Conservation (phyloP, 2,113 vertebrate genomes). For the Aptenodytes forsteri region DNA sequence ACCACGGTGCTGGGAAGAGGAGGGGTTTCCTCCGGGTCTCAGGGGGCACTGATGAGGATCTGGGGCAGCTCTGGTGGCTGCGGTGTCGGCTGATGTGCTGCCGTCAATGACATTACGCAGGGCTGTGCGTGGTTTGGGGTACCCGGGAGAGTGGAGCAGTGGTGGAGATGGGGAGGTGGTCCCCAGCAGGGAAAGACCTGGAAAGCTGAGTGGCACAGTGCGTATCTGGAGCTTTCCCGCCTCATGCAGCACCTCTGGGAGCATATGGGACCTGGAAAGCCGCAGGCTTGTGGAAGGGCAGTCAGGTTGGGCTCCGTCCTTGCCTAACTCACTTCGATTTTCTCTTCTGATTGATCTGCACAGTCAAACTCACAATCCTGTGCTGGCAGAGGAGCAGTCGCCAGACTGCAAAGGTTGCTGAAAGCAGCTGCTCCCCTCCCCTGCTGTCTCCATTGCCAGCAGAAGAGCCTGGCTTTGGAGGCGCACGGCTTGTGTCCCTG, state of each 20-base stretch:
- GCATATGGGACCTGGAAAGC: background rate
- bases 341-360: conserved; percentile 34
- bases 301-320: background rate
- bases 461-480: background rate
- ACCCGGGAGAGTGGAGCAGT: background rate
- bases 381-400: background rate
- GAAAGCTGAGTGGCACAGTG: background rate
- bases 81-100: background rate
- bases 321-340: background rate
- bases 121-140: background rate
- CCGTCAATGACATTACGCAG: fast-evolving
- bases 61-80: background rate
- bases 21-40: background rate
- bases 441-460: background rate
- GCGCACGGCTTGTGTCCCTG: background rate
- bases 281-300: background rate
- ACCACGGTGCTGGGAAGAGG: background rate
- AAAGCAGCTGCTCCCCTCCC: conserved; percentile 51
- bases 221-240: background rate
- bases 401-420: conserved; percentile 37
- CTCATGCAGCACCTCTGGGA: background rate
- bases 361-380: background rate
- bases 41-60: background rate
- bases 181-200: background rate
- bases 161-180: background rate